These are phyloP conservation scores for Graphium colonna DNA, from an alignment of 2,888 invertebrate species.

Conservation along the genomic window DNA sequence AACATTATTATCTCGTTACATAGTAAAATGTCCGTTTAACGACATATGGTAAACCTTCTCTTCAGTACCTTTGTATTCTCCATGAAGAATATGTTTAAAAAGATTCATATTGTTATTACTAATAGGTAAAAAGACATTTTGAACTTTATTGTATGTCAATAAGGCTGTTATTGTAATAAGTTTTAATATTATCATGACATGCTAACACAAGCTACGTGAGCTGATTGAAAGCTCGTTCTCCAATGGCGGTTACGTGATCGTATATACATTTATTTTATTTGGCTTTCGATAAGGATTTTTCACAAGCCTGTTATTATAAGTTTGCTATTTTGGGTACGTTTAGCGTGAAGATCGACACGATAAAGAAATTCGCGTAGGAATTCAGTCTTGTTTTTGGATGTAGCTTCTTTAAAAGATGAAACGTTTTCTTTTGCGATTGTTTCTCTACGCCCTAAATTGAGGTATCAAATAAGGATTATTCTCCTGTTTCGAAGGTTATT, in stretches of 20 bases:
- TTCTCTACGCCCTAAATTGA: no score
- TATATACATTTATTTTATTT: conserved; percentile 58
- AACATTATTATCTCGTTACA: no score
- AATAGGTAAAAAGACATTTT: background rate
- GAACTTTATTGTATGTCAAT: background rate
- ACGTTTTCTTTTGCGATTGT: no score
- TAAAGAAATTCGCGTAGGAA: no score
- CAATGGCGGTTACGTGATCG: conserved; percentile 59
- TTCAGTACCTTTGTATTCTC: background rate
- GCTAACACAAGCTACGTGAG: conserved; percentile 39
- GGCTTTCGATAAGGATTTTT: conserved; percentile 50
- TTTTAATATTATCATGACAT: conserved; percentile 24
- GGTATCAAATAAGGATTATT: no score
- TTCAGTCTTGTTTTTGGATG: no score
- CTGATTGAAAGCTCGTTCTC: conserved; percentile 59
- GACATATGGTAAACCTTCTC: no score
- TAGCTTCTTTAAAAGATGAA: no score
- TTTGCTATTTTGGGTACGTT: conserved; percentile 44
- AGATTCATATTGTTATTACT: background rate
- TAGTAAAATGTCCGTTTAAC: no score
- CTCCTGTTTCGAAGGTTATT: no score
- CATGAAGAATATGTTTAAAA: background rate
- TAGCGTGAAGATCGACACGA: conserved; percentile 35
- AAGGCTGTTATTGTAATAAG: conserved; percentile 20
- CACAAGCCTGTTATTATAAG: conserved; percentile 45